phyloP scores from a whole-genome alignment of 2,888 invertebrate species.

The Caradrina kadenii region DNA sequence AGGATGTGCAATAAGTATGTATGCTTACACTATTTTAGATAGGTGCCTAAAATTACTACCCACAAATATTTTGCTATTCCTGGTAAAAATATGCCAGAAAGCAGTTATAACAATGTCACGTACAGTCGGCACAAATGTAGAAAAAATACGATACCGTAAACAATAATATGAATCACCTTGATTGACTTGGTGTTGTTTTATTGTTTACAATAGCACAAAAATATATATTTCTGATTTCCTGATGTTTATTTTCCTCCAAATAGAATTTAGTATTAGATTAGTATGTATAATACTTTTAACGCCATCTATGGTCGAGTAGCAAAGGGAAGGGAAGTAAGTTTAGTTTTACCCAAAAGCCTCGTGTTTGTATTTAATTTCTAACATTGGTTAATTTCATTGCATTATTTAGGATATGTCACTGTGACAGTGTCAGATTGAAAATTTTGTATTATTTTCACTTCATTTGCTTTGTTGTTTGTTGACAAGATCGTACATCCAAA shows the following conservation, averaged over 20 bases:
- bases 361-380: background rate
- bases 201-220: conserved; percentile 37
- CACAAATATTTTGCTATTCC: background rate
- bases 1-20: no score
- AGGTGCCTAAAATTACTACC: background rate
- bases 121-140: background rate
- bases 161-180: background rate
- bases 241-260: conserved; percentile 29
- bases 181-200: conserved; percentile 28
- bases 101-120: background rate
- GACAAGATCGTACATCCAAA: background rate
- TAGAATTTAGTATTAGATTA: conserved; percentile 5
- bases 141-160: background rate
- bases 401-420: no score
- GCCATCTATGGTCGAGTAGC: conserved; percentile 71
- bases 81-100: conserved; percentile 8
- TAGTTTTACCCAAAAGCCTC: conserved; percentile 4
- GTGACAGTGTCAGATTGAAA: no score
- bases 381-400: no score
- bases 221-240: background rate
- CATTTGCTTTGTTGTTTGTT: background rate
- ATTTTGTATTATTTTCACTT: no score
- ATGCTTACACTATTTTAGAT: conserved; percentile 7
- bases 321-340: background rate
- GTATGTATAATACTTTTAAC: conserved; percentile 5